Base-by-base conservation (phyloP, 2,797 vertebrate genomes). In the Acestrorhynchus altus region DNA sequence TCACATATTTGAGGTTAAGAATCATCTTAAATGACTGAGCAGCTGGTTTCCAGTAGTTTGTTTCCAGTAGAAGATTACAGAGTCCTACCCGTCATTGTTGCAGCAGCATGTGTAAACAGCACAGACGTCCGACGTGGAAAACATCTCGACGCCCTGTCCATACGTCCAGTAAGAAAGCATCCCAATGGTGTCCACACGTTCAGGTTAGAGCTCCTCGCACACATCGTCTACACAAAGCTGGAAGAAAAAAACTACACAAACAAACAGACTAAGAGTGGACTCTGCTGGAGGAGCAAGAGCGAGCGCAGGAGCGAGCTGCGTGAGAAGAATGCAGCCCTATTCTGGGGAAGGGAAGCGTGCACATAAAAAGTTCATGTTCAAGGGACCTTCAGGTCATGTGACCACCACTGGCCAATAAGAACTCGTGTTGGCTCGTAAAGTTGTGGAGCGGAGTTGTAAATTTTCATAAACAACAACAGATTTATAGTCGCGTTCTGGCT, bases 381-480 rank as follows among this genome's bases (percentile, higher is more conserved):
- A 92, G 95, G 95, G 95, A 95, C 91, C 88, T 72, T 16, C 88
- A 87, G 90, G 40, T 89, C 97, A 99, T 93, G 96, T 99, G 98
- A 96, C 92, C 82, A 86, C 86, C 90, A 79, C 90, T 81, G 89
- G 91, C 98, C 96, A 99, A 98, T 99, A 75, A 93, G 94, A 94
- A 86, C 91, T 88, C 90, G 90, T 89, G 94, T 84, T 86, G 92
- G 92, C 94, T 98, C 98, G 95, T 99, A 98, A 99, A 98, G 95
- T 96, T 97, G 95, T 93, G 95, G 94, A 94, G 96, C 95, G 92
- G 93, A 95, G 96, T 97, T 97, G 97, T 99, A 99, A 97, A 99
- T 99, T 97, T 97, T 98, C 96, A 98, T 98, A 98, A 98, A 98
- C 96, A 98, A 97, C 96, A 97, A 94, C 95, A 95, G 96, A 98